Conservation (phyloP, 2,113 vertebrate genomes). For the Cyanistes caeruleus region DNA sequence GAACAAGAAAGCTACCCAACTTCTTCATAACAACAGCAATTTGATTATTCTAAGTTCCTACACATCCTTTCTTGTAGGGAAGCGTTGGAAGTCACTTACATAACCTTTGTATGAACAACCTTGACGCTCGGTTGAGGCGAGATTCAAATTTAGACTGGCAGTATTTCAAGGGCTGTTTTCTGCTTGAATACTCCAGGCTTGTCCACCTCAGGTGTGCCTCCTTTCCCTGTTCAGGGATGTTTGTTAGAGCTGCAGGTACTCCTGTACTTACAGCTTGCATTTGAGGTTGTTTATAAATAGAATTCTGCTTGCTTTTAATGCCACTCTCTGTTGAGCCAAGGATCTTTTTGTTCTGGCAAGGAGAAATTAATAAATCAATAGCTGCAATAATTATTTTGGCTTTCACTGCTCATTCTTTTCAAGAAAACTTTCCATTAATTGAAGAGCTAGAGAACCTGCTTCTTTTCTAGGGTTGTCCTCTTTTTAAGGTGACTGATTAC, state of each 20-base stretch:
- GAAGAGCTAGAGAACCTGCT: neutral
- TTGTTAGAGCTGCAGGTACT: constrained; percentile 34
- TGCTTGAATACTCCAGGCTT: constrained; percentile 27
- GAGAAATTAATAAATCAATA: constrained; percentile 3
- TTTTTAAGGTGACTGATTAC: neutral
- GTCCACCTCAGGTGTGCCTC: constrained; percentile 29
- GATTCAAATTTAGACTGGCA: constrained; percentile 63
- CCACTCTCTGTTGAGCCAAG: neutral
- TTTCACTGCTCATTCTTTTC: neutral
- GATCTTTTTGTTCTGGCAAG: constrained; percentile 5
- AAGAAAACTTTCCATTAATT: neutral
- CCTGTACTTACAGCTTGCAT: neutral
- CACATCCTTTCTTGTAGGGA: constrained; percentile 3
- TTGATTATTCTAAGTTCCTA: neutral
- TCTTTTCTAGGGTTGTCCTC: neutral
- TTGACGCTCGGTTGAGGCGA: constrained; percentile 18
- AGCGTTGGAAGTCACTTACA: neutral
- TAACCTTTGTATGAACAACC: constrained; percentile 37
- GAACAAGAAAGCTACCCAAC: neutral
- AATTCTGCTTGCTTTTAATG: neutral
- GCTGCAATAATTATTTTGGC: neutral
- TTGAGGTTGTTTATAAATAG: constrained; percentile 53
- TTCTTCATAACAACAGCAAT: neutral
- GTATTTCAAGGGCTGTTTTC: constrained; percentile 58
- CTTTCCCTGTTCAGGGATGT: neutral